Evolutionary conservation across 2,113 vertebrate genomes (phyloP), one percentile per base, ranked within the genome.

Genomic region (Macquaria ambigua): DNA sequence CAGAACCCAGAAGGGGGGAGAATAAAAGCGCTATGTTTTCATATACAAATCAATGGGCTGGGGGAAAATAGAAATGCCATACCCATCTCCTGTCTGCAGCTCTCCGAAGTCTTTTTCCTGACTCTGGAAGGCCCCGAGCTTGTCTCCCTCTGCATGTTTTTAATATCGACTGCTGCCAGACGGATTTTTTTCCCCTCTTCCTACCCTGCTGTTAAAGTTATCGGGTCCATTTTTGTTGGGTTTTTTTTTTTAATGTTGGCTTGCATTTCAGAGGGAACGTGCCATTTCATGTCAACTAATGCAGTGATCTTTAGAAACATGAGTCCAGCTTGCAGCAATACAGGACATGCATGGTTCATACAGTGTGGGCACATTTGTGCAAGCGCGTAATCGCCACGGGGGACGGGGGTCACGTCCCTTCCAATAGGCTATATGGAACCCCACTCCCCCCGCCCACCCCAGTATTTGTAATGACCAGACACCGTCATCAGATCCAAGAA

Each of bases 41-140:
- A 98, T 97, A 97, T 95, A 98, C 97, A 97, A 98, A 97, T 98
- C 97, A 97, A 97, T 97, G 98, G 97, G 97, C 97, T 97, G 97
- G 96, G 94, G 91, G 89, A 66, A 90, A 96, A 96, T 95, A 96
- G 96, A 96, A 96, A 97, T 96, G 96, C 97, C 97, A 96, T 96
- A 97, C 95, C 95, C 93, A 83, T 91, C 89, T 89, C 77, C 85
- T 75, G 87, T 90, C 85, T 96, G 96, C 95, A 96, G 96, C 97
- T 97, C 96, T 97, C 92, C 81, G 96, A 96, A 96, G 96, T 97
- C 96, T 97, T 96, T 97, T 97, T 96, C 97, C 97, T 96, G 95
- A 96, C 95, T 93, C 94, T 94, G 96, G 94, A 96, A 97, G 98
- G 97, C 97, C 98, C 67, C 63, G 96, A 97, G 96, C 97, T 96